Evolutionary conservation across 2,113 vertebrate species (phyloP).

Genomic region (Centropus bengalensis): DNA sequence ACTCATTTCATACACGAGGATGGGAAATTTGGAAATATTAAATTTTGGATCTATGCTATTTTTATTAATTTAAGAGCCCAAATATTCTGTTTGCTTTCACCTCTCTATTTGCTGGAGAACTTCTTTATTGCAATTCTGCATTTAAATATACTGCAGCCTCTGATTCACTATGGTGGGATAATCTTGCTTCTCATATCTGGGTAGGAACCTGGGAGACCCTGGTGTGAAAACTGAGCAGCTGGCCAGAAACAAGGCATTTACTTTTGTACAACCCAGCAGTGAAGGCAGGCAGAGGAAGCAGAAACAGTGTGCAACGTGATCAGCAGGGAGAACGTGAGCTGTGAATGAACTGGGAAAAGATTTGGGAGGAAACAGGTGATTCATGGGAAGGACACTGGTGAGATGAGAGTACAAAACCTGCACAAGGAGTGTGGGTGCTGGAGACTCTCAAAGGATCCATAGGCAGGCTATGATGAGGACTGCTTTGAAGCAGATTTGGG

Average conservation of each 20-base stretch:
- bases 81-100: not conserved
- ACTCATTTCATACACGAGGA: not conserved
- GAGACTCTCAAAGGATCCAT: not conserved
- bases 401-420: not conserved
- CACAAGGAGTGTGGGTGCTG: not conserved
- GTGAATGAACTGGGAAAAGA: not conserved
- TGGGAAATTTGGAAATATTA: not conserved
- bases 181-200: not conserved
- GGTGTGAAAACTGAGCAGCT: fast-evolving
- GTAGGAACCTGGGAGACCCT: not conserved
- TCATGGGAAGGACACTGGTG: not conserved
- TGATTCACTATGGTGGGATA: not conserved
- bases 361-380: not conserved
- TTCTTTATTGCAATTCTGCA: not conserved
- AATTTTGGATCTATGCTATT: not conserved
- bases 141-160: not conserved
- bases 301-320: not conserved
- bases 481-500: not conserved
- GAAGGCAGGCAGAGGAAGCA: not conserved
- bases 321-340: not conserved
- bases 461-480: not conserved
- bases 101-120: not conserved
- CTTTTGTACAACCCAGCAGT: not conserved
- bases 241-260: not conserved
- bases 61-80: not conserved